Evolutionary conservation across 2,888 invertebrate species (phyloP), one percentile per base, ranked within the genome.

Genomic region (Hemaris fuciformis): DNA sequence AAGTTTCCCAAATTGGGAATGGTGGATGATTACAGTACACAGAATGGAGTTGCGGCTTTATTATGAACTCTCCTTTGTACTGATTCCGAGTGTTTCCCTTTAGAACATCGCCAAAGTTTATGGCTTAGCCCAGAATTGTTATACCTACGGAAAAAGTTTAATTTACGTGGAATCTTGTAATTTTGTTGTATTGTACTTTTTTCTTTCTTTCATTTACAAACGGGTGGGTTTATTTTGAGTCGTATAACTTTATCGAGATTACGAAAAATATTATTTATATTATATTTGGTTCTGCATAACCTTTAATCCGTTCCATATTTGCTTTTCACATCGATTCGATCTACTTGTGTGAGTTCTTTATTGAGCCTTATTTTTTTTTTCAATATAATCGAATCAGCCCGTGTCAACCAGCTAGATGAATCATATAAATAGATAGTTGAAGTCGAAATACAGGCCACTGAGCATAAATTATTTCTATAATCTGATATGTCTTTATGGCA

Each of bases 11-110:
- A 85, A 89, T 88, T 87, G 84, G 83, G 79, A 88, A 87, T 86
- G 83, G 83, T 73, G 84, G 87, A 91, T 90, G 88, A 91, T 91
- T 90, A 90, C 89, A 84, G 88, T 88, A 88, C 89, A 85, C 76
- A 80, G 84, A 91, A 90, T 89, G 85, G 84, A 88, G 89, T 87
- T 80, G 86, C 81, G 83, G 84, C 81, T 74, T 87, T 90, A 88
- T 91, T 91, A 90, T 89, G 87, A 87, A 89, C 79, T 87, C 84
- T 70, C 84, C 75, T 89, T 89, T 89, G 88, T 88, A 83, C 85
- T 76, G 88, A 86, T 84, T 87, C 79, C 80, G 75, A 89, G 87
- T 89, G 85, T 88, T 91, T 86, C 83, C 80, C 79, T 84, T 81
- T 77, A 79, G 75, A 85, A 85, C 76, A 82, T 75, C 72, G 67